Evolutionary conservation across 2,113 vertebrate genomes (phyloP), one percentile per base, ranked within the genome.

Genomic region (Odocoileus virginianus): DNA sequence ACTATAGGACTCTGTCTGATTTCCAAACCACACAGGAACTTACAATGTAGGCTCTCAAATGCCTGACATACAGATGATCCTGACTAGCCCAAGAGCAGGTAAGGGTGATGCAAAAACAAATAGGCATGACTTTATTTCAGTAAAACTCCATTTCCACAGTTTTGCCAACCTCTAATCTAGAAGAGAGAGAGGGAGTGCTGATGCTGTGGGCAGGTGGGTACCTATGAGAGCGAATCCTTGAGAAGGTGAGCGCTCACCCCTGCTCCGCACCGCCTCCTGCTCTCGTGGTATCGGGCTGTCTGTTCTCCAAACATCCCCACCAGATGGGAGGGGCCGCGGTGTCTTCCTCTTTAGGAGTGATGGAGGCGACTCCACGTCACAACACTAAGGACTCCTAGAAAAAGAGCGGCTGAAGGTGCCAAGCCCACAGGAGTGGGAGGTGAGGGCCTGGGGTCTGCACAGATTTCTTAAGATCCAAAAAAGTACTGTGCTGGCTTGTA

Each of bases 401-500:
- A 30, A 88, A 94, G 95, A 94, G 93, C 71, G 58, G 84, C 91
- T 93, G 45, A 97, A 76, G 2, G 50, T 97, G 28, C 54, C 36
- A 76, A 15, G 60, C 27, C 89, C 81, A 30, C 47, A 25, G 55
- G 21, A 67, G 13, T 15, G 10, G 43, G n/a, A 47, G 33, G 12
- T 0, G 0, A 61, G 64, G 76, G 13, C 11, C 6, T 13, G 3
- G 25, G 55, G n/a, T 43, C 71, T 67, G 16, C 23, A 74, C 28
- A 30, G 23, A 28, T 81, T 64, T 87, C 60, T 89, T 95, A 60
- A 91, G 86, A 45, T 16, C 43, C 52, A 45, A 97, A 89, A 40
- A 74, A 54, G 52, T 33, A 14, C n/a, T 21, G 5, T 0, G 5
- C 43, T 12, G 52, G 28, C 45, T 74, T 30, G 15, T 45, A 7